A percentile compares a stretch with the other conserved stretches of the same genome.
Evolutionary conservation across 2,888 invertebrate genomes (phyloP).

Genomic region (Pandemis heparana): DNA sequence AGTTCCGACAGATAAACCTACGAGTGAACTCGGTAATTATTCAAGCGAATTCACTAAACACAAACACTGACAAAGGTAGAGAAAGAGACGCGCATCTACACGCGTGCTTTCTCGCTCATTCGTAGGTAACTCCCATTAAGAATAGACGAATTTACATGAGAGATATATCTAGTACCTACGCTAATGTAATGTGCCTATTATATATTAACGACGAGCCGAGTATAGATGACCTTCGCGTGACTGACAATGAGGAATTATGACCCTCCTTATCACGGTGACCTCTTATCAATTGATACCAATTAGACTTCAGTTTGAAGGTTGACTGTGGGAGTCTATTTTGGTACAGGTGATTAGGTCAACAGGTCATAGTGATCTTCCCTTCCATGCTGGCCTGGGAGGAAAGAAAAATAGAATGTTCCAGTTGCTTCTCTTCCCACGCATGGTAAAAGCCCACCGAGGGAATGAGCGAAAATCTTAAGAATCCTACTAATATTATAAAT

Average conservation of each 20-base stretch:
- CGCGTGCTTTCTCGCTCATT: neutral
- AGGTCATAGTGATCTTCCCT: neutral
- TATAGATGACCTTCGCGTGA: slow-evolving; percentile 21
- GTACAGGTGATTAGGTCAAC: neutral
- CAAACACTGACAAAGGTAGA: too few species aligned
- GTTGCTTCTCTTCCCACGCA: too few species aligned
- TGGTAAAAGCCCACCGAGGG: too few species aligned
- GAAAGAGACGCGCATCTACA: too few species aligned
- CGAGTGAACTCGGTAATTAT: too few species aligned
- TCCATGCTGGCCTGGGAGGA: too few species aligned
- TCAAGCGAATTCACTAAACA: too few species aligned
- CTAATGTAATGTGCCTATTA: neutral
- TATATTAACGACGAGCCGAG: slow-evolving; percentile 1
- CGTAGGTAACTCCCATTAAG: too few species aligned
- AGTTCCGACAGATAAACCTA: too few species aligned
- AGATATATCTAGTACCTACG: neutral
- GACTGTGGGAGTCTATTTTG: neutral
- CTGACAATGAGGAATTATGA: neutral
- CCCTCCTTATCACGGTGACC: neutral
- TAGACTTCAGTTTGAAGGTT: neutral
- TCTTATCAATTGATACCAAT: slow-evolving; percentile 6
- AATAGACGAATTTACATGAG: neutral
- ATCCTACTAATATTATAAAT: too few species aligned
- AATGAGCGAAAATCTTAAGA: too few species aligned
- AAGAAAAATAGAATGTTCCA: too few species aligned